Conservation (phyloP, 2,797 vertebrate species). For the Macropodus opercularis region DNA sequence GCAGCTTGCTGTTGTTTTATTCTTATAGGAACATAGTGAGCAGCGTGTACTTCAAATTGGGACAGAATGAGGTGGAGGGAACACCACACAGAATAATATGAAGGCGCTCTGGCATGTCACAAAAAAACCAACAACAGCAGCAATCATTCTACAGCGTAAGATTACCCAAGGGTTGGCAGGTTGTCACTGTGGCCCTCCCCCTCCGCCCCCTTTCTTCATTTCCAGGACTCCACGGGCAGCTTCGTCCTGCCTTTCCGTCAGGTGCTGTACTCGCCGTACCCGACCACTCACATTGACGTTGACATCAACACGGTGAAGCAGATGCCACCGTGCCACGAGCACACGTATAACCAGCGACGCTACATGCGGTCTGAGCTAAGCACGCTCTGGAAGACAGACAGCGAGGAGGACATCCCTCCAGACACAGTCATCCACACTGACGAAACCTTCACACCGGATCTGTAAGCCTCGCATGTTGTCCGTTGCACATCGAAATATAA, state of each 20-base stretch:
- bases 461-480: constrained; percentile 80
- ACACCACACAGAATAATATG: neutral
- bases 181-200: neutral
- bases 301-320: constrained; percentile 97
- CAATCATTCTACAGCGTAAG: neutral
- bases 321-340: constrained; percentile 97
- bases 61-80: neutral
- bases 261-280: constrained; percentile 95
- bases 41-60: neutral
- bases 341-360: constrained; percentile 92
- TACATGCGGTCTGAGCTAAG: constrained; percentile 93
- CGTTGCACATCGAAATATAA: too few relatives aligned
- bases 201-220: neutral
- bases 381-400: constrained; percentile 91
- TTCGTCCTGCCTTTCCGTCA: constrained; percentile 96
- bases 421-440: constrained; percentile 91
- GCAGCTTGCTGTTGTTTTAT: neutral
- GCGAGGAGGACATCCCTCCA: constrained; percentile 91
- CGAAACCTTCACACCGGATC: constrained; percentile 93
- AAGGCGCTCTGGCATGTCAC: neutral
- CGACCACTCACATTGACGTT: constrained; percentile 96
- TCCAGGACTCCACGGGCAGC: constrained; percentile 94
- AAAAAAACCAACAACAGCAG: neutral
- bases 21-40: neutral
- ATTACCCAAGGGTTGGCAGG: neutral